These are phyloP conservation scores for Octomys mimax DNA, from an alignment of 2,797 vertebrate genomes.

Conservation along the genomic window DNA sequence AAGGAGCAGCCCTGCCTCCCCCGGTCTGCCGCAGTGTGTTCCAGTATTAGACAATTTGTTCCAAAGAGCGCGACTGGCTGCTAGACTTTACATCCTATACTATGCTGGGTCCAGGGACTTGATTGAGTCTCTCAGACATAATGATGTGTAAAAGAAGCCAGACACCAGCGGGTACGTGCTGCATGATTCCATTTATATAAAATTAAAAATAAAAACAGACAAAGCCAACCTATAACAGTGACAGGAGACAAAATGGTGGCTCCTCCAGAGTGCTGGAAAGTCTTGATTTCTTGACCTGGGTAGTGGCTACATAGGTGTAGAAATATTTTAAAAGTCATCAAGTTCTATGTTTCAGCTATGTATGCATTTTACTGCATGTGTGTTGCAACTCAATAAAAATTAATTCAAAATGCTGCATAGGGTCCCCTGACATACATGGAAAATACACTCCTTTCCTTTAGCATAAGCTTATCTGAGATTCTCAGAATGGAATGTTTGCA, in stretches of 20 bases:
- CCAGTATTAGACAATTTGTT: not conserved
- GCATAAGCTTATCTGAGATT: not conserved
- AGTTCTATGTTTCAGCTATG: not conserved
- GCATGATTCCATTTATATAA: not conserved
- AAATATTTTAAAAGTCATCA: constrained; percentile 6
- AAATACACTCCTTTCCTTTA: not conserved
- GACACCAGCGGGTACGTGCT: not conserved
- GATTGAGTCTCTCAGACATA: not conserved
- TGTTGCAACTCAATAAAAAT: not conserved
- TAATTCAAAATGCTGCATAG: not conserved
- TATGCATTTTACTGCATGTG: not conserved
- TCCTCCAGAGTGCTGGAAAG: not conserved
- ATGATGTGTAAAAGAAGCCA: constrained; percentile 17
- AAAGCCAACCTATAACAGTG: not conserved
- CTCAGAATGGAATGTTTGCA: not conserved
- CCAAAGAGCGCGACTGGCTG: not conserved
- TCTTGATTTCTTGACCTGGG: not conserved
- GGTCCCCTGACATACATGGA: not conserved
- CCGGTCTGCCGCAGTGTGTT: not conserved
- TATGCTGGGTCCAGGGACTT: not conserved
- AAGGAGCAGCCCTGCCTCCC: not conserved
- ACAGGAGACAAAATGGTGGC: not conserved
- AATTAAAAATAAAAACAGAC: constrained; percentile 10
- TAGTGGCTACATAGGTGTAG: not conserved
- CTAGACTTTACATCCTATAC: not conserved